phyloP scores from a whole-genome alignment of 2,797 vertebrate species.

The Natrix natrix region DNA sequence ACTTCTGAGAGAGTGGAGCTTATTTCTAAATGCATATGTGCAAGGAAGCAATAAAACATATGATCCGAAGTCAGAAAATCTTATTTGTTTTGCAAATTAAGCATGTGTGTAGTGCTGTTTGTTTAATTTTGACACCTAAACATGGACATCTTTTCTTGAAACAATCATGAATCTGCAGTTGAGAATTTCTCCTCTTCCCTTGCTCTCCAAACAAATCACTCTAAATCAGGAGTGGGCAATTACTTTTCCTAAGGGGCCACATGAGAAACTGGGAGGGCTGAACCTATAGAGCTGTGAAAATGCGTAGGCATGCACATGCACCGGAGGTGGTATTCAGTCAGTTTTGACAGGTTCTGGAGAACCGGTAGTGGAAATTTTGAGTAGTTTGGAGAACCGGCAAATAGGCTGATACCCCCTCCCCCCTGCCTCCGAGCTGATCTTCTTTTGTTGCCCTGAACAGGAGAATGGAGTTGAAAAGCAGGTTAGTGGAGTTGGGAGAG shows the following conservation, averaged over 20 bases:
- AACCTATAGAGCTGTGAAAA: not conserved
- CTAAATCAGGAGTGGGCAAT: not conserved
- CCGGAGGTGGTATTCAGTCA: no score
- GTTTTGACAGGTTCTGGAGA: no score
- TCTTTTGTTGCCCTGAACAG: no score
- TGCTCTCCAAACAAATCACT: not conserved
- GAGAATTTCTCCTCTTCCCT: not conserved
- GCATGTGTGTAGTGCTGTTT: not conserved
- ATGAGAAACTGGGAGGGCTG: not conserved
- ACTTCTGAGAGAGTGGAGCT: not conserved
- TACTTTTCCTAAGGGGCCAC: not conserved
- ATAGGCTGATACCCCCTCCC: no score
- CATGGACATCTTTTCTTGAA: not conserved
- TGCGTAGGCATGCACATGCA: not conserved
- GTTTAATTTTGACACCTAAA: not conserved
- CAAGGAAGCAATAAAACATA: not conserved
- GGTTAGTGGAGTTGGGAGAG: no score
- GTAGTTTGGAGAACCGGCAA: no score
- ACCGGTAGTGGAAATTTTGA: no score
- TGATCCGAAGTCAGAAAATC: not conserved
- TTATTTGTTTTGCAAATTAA: not conserved
- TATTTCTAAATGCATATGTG: not conserved
- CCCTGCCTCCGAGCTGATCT: no score
- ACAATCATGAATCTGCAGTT: not conserved
- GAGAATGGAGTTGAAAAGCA: no score